phyloP scores from a whole-genome alignment of 2,888 invertebrate genomes.

The Coelopa pilipes region DNA sequence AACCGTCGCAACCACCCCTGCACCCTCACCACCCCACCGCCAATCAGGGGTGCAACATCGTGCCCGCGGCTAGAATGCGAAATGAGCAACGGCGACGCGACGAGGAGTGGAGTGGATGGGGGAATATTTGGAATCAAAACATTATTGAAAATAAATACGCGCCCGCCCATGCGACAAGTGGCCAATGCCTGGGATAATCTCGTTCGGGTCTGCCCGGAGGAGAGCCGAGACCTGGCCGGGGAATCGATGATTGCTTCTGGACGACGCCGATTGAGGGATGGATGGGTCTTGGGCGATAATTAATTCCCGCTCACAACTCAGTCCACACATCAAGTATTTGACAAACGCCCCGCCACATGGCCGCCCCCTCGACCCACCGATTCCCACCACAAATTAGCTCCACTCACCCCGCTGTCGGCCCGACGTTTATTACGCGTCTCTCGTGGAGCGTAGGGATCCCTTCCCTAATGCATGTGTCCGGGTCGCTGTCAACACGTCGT shows the following conservation, averaged over 20 bases:
- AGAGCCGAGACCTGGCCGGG: too few relatives aligned
- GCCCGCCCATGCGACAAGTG: not conserved
- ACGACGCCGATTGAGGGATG: too few relatives aligned
- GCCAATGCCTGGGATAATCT: not conserved
- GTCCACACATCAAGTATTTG: too few relatives aligned
- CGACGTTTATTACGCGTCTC: not conserved
- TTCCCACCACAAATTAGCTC: constrained; percentile 27
- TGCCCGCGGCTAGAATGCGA: constrained; percentile 21
- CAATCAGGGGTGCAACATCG: constrained; percentile 25
- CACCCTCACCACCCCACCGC: not conserved
- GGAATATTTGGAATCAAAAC: constrained; percentile 34
- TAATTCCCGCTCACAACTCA: too few relatives aligned
- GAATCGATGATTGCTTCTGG: too few relatives aligned
- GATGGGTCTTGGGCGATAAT: too few relatives aligned
- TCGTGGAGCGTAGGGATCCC: constrained; percentile 15
- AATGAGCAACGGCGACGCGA: not conserved
- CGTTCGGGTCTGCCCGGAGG: too few relatives aligned
- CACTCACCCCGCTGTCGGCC: constrained; percentile 22
- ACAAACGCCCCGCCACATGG: too few relatives aligned
- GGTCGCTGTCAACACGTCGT: constrained; percentile 26
- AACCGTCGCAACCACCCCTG: not conserved
- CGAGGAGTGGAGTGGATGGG: not conserved
- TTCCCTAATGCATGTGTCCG: constrained; percentile 18
- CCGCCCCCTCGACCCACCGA: not conserved
- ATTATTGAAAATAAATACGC: constrained; percentile 33